A percentile compares a stretch with the other conserved stretches of the same genome.
phyloP scores from a whole-genome alignment of 2,888 invertebrate genomes.

The Charanyca ferruginea region DNA sequence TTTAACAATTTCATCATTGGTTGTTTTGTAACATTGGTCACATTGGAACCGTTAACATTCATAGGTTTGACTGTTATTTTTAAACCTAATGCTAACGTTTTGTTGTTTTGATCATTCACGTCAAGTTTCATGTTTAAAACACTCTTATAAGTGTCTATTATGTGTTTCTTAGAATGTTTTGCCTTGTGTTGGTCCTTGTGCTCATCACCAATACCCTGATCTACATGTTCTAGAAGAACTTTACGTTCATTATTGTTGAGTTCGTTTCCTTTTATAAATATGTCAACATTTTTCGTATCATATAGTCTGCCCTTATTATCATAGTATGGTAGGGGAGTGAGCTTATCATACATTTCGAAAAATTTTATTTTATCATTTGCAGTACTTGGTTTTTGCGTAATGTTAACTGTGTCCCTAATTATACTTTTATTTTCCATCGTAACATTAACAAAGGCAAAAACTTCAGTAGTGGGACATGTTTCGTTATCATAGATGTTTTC shows the following conservation, averaged over 20 bases:
- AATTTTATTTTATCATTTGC: constrained; percentile 82
- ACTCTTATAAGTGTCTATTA: constrained; percentile 51
- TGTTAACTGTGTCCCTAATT: neutral
- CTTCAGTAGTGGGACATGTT: constrained; percentile 54
- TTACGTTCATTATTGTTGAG: constrained; percentile 51
- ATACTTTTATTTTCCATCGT: constrained; percentile 10
- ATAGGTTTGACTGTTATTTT: constrained; percentile 8
- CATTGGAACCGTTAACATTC: constrained; percentile 14
- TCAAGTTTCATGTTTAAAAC: neutral
- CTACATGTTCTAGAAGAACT: constrained; percentile 69
- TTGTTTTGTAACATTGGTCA: constrained; percentile 16
- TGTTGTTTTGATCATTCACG: neutral
- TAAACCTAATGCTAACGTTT: neutral
- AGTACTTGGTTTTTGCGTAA: constrained; percentile 48
- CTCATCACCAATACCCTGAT: constrained; percentile 62
- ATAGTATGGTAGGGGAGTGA: constrained; percentile 65
- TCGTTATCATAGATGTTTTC: constrained; percentile 21
- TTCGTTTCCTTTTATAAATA: constrained; percentile 49
- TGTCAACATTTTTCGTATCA: constrained; percentile 47
- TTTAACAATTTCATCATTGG: constrained; percentile 11
- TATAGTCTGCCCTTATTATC: constrained; percentile 42
- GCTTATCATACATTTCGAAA: constrained; percentile 83
- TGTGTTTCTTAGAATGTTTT: constrained; percentile 74
- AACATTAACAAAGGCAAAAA: constrained; percentile 1
- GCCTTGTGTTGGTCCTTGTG: constrained; percentile 63